phyloP scores from a whole-genome alignment of 1,140 invertebrate species.

The Pygmarrhopalites habei region DNA sequence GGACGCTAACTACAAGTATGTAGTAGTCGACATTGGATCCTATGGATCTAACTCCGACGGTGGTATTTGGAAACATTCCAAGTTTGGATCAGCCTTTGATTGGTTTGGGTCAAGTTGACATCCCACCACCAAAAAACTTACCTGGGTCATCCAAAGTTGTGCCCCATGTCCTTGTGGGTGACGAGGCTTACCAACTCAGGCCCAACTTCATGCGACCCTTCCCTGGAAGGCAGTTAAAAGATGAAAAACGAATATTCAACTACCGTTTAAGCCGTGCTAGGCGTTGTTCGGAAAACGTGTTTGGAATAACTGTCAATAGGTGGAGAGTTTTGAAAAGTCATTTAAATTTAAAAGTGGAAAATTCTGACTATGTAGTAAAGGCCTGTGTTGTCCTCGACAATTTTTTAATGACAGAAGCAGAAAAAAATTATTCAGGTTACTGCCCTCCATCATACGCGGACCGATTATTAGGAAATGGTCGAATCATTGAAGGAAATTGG shows the following conservation, averaged over 20 bases:
- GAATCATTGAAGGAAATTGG: neutral
- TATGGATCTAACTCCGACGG: too few relatives aligned
- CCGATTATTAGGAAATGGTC: neutral
- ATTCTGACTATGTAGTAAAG: neutral
- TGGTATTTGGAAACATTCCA: neutral
- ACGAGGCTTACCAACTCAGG: neutral
- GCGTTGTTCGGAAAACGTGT: too few relatives aligned
- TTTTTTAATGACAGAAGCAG: slow-evolving; percentile 1
- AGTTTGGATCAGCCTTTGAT: neutral
- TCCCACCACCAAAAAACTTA: neutral
- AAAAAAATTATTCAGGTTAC: neutral
- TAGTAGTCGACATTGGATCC: neutral
- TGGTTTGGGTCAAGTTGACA: neutral
- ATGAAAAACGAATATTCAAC: neutral
- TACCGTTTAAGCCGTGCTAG: neutral
- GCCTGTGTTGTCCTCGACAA: slow-evolving; percentile 6
- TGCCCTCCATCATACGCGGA: neutral
- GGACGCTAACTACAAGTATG: too few relatives aligned
- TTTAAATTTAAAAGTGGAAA: neutral
- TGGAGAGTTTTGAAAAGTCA: too few relatives aligned
- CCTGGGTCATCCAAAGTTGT: neutral
- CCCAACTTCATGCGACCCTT: neutral
- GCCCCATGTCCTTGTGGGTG: neutral
- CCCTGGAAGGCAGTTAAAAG: too few relatives aligned
- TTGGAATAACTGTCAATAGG: too few relatives aligned